Evolutionary conservation across 2,797 vertebrate species (phyloP).

Genomic region (Austrolebias charrua): DNA sequence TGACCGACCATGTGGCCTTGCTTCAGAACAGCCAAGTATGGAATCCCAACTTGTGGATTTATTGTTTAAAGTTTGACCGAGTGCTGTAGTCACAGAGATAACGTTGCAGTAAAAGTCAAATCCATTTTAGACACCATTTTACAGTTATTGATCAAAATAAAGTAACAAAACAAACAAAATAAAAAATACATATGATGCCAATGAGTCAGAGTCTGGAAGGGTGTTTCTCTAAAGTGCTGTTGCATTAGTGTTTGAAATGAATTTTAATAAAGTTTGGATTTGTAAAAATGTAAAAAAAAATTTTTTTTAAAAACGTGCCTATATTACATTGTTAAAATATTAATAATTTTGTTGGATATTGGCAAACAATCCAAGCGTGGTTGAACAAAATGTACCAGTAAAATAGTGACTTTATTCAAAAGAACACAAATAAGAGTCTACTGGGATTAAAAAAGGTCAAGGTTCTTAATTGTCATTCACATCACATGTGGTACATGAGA

Average conservation of each 20-base stretch:
- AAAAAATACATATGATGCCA: too few relatives aligned
- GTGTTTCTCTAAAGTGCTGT: background rate
- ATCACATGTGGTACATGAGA: too few relatives aligned
- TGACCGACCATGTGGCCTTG: slow-evolving; percentile 20
- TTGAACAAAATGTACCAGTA: background rate
- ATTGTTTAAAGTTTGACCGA: slow-evolving; percentile 9
- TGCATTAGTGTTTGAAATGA: background rate
- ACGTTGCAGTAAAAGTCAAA: too few relatives aligned
- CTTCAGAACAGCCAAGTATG: slow-evolving; percentile 25
- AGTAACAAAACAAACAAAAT: too few relatives aligned
- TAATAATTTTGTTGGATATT: background rate
- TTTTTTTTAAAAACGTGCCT: background rate
- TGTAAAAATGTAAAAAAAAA: background rate
- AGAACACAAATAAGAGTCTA: background rate
- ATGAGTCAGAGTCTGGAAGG: too few relatives aligned
- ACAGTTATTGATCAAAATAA: too few relatives aligned
- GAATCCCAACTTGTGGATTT: slow-evolving; percentile 28
- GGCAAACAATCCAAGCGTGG: background rate
- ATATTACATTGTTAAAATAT: background rate
- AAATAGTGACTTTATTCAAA: background rate
- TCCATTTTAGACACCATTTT: too few relatives aligned
- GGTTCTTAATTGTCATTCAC: too few relatives aligned
- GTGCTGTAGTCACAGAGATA: background rate
- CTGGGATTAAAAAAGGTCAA: too few relatives aligned
- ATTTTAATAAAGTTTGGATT: too few relatives aligned